Conservation (phyloP, 2,113 vertebrate species). For the Sminthopsis crassicaudata region DNA sequence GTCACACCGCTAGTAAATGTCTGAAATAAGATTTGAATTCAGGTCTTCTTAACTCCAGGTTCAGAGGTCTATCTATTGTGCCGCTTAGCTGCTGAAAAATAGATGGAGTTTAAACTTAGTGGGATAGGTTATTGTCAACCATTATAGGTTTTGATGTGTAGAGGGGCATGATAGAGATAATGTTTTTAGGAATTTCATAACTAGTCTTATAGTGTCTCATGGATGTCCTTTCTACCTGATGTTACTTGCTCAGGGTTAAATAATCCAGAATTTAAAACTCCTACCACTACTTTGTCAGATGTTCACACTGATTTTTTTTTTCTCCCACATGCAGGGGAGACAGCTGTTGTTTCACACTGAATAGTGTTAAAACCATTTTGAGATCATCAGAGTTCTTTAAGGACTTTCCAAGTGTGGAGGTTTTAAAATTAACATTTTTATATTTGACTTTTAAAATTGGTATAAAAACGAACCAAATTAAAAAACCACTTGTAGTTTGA, state of each 20-base stretch:
- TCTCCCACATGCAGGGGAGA: not conserved
- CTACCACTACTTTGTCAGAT: not conserved
- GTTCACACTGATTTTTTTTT: constrained; percentile 17
- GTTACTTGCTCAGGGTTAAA: not conserved
- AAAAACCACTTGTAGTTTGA: not conserved
- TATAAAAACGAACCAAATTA: not conserved
- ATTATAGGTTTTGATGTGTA: not conserved
- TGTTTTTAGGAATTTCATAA: not conserved
- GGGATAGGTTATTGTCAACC: not conserved
- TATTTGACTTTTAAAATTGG: constrained; percentile 38
- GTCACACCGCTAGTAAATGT: too few species aligned
- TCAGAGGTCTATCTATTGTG: not conserved
- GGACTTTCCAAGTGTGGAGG: not conserved
- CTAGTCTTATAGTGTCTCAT: not conserved
- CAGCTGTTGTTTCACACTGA: constrained; percentile 46
- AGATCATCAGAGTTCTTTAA: constrained; percentile 55
- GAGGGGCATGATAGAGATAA: not conserved
- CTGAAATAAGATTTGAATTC: not conserved
- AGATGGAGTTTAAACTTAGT: not conserved
- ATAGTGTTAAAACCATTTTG: constrained; percentile 33
- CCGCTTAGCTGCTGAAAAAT: not conserved
- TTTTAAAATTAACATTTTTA: constrained; percentile 34
- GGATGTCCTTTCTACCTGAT: not conserved
- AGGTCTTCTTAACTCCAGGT: not conserved
- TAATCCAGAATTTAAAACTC: constrained; percentile 35